Evolutionary conservation across 2,888 invertebrate species (phyloP).

Genomic region (Drosophila birchii): DNA sequence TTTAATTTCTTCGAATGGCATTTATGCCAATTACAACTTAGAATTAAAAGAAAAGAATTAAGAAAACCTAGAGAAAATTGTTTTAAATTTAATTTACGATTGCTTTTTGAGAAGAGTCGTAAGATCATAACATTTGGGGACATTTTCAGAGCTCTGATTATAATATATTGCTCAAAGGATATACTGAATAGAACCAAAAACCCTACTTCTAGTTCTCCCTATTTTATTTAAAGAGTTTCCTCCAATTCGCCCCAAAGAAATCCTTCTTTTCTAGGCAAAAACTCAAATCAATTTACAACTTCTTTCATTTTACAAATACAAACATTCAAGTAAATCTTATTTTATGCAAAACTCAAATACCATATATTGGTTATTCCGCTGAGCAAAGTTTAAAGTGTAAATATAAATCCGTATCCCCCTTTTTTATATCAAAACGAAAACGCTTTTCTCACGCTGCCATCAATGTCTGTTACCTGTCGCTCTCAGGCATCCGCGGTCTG

Average conservation of each 20-base stretch:
- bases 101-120: neutral
- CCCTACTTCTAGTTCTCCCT: neutral
- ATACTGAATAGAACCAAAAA: neutral
- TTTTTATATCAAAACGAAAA: neutral
- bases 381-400: neutral
- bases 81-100: neutral
- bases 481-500: constrained; percentile 49
- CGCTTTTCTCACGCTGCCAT: constrained; percentile 32
- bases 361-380: neutral
- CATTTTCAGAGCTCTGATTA: neutral
- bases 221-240: neutral
- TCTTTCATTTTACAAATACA: neutral
- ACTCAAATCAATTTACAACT: neutral
- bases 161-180: neutral
- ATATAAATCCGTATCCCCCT: neutral
- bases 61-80: neutral
- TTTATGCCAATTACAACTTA: too few species aligned
- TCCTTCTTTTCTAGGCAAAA: neutral
- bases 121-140: neutral
- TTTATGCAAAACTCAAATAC: too few species aligned
- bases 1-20: neutral
- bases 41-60: neutral
- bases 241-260: rapidly evolving
- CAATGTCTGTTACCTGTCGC: constrained; percentile 31
- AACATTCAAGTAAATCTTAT: neutral